phyloP scores from a whole-genome alignment of 1,140 invertebrate genomes.

The Wasmannia auropunctata region DNA sequence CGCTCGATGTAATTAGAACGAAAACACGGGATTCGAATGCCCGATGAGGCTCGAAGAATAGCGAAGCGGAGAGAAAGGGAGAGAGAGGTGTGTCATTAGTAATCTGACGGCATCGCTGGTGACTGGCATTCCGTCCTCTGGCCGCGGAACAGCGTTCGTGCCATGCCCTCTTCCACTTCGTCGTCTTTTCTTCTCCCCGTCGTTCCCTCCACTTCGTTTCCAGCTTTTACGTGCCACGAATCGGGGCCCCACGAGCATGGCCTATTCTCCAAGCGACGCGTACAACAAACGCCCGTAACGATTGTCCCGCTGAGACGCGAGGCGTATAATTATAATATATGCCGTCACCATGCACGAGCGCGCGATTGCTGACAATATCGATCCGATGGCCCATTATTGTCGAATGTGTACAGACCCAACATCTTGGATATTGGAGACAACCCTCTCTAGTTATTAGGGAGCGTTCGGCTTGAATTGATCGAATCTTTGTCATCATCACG shows the following conservation, averaged over 20 bases:
- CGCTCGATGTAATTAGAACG: constrained; percentile 66
- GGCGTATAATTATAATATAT: constrained; percentile 53
- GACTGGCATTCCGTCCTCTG: constrained; percentile 65
- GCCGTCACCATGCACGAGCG: not conserved
- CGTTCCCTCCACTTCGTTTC: not conserved
- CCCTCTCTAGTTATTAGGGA: not conserved
- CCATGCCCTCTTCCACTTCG: not conserved
- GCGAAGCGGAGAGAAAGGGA: not conserved
- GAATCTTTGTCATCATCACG: constrained; percentile 49
- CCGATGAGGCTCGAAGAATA: constrained; percentile 23
- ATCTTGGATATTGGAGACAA: not conserved
- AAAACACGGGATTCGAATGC: constrained; percentile 66
- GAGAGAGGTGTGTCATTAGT: constrained; percentile 62
- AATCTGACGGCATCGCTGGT: constrained; percentile 61
- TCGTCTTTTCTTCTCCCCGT: not conserved
- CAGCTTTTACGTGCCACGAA: constrained; percentile 17
- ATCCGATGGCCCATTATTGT: constrained; percentile 57
- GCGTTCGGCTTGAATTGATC: not conserved
- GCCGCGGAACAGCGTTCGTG: constrained; percentile 25
- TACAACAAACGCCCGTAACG: constrained; percentile 30
- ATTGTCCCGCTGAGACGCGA: constrained; percentile 17
- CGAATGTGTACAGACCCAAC: not conserved
- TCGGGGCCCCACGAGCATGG: not conserved
- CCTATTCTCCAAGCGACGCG: constrained; percentile 4
- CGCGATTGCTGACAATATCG: constrained; percentile 24